Percentiles rank a stretch among this genome's conserved stretches.
These are phyloP conservation scores for Cyanistes caeruleus DNA, from an alignment of 2,113 vertebrate species.

Conservation along the genomic window DNA sequence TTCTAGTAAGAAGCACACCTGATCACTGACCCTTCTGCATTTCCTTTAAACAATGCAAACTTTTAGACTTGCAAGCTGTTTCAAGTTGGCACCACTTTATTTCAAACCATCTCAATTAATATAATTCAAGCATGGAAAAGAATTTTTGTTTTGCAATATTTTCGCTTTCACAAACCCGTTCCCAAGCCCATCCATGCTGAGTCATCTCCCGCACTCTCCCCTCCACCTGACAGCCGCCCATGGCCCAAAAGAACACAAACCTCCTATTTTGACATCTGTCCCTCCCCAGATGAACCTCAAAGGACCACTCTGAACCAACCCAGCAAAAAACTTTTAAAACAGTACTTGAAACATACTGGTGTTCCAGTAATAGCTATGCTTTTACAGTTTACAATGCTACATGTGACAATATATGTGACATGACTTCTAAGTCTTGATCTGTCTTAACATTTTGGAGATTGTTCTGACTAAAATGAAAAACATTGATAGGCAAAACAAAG, in stretches of 20 bases:
- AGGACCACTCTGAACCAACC: neutral
- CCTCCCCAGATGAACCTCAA: neutral
- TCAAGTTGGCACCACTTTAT: neutral
- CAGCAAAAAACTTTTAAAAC: neutral
- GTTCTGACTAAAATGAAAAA: conserved; percentile 19
- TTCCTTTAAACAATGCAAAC: neutral
- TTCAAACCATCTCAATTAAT: neutral
- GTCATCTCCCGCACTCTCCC: neutral
- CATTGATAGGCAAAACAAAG: neutral
- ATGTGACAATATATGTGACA: neutral
- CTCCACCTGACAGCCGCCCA: accelerated
- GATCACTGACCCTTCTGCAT: neutral
- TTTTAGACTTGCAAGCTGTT: neutral
- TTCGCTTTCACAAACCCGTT: neutral
- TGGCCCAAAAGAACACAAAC: neutral
- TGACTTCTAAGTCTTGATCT: neutral
- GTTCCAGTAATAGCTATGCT: neutral
- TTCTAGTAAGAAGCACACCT: neutral
- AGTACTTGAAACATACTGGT: neutral
- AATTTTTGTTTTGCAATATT: neutral
- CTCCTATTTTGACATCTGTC: neutral
- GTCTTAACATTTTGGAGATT: neutral
- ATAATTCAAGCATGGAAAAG: neutral
- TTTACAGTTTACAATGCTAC: neutral
- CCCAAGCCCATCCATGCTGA: neutral